Evolutionary conservation across 1,140 invertebrate species (phyloP), one percentile per base, ranked within the genome.

Genomic region (Bemisia tabaci): DNA sequence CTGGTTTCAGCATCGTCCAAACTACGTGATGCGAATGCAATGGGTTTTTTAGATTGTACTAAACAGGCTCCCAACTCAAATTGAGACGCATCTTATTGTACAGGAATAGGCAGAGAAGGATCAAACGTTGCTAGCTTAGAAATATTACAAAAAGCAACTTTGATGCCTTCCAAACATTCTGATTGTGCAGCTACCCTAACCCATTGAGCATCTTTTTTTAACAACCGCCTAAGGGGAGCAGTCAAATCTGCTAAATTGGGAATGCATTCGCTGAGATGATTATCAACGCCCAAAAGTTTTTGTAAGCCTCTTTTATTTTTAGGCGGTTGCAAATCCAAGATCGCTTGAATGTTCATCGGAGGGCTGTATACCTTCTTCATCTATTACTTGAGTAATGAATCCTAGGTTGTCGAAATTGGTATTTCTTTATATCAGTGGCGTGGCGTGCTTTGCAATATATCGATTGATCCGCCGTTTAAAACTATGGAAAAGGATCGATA

Each of bases 281-380:
- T 61, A 22, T 11, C 22, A 5, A 22, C 9, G n/a, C 60, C 60
- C 11, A 61, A 24, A 11, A 22, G n/a, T 22, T 5, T 9, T 61
- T 61, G 60, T n/a, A 61, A n/a, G 2, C 22, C n/a, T 22, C 22
- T 61, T 24, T 61, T 61, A 11, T 5, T 61, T 22, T 61, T 61
- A 11, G 60, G 5, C 22, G 23, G n/a, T 11, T 61, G 5, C n/a
- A 61, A 61, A 22, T 61, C n/a, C n/a, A 9, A 17, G 23, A 80
- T 75, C 60, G 76, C 75, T 11, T 69, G 65, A 0, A 78, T 66
- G 70, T 78, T 78, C 12, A 71, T 69, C 2, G 72, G 73, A 68
- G 76, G 78, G 65, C 70, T 69, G 66, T 72, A 67, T 65, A 72
- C 75, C n/a, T n/a, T n/a, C n/a, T n/a, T n/a, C n/a, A n/a, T n/a